These are phyloP conservation scores for Cremastinae sp. DNA, from an alignment of 2,888 invertebrate species.

Conservation along the genomic window DNA sequence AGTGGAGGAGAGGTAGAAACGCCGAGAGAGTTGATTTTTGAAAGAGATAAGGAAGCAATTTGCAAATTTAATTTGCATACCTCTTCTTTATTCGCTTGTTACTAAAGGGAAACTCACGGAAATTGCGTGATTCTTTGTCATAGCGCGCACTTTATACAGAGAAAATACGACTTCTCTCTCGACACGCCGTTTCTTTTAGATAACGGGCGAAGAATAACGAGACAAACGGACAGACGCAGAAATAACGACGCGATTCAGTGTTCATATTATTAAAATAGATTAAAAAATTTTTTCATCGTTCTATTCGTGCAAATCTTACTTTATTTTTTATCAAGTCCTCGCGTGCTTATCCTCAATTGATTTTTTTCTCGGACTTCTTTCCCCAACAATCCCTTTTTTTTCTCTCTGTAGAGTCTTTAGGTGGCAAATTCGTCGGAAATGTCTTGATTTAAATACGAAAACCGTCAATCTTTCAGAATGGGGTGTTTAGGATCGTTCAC, in stretches of 20 bases:
- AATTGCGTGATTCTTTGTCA: slow-evolving; percentile 55
- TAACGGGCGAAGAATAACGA: slow-evolving; percentile 4
- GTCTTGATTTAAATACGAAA: slow-evolving; percentile 65
- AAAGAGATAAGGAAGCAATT: no score
- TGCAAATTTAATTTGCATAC: background rate
- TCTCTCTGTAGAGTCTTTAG: background rate
- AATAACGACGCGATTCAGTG: background rate
- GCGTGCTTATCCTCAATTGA: background rate
- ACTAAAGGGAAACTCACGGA: slow-evolving; percentile 52
- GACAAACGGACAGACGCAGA: slow-evolving; percentile 1
- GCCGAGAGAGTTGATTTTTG: slow-evolving; percentile 35
- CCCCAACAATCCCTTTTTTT: background rate
- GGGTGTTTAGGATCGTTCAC: slow-evolving; percentile 68
- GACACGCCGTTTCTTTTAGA: background rate
- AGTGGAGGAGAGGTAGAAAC: background rate
- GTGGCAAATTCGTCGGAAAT: background rate
- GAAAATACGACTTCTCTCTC: slow-evolving; percentile 49
- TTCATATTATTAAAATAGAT: background rate
- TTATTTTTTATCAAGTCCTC: slow-evolving; percentile 3
- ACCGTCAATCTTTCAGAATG: slow-evolving; percentile 67
- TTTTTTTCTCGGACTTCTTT: background rate
- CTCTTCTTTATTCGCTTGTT: slow-evolving; percentile 47
- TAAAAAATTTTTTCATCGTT: background rate
- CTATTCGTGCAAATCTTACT: background rate
- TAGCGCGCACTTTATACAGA: slow-evolving; percentile 41